Evolutionary conservation across 2,888 invertebrate genomes (phyloP), one percentile per base, ranked within the genome.

Genomic region (Ophion ventricosus): DNA sequence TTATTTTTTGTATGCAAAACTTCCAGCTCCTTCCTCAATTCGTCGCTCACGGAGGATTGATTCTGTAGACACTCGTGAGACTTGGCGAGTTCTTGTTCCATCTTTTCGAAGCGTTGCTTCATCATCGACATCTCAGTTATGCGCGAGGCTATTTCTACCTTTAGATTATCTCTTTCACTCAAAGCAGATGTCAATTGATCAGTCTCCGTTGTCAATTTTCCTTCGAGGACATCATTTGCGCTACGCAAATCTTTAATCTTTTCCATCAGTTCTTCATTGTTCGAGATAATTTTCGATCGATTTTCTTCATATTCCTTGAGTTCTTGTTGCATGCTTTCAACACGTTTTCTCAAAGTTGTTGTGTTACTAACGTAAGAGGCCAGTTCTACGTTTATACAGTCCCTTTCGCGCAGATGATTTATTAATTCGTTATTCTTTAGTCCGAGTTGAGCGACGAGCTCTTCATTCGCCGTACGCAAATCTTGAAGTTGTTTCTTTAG

Each of bases 101-200:
- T 29, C 69, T 82, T 26, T 26, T n/a, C 49, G 3, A 83, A 40
- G 23, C 61, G 20, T 20, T 84, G 49, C 5, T 84, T 10, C 63
- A 74, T 61, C 56, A 83, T 57, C 11, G 69, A 11, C 11, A 17
- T 23, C 14, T 67, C 63, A 0, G 11, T n/a, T 17, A 83, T 59
- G 57, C 64, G 40, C 4, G 14, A 72, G 8, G 63, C 26, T 17
- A 85, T 63, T 76, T 84, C 29, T 56, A 76, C 23, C 11, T 85
- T 23, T 3, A 79, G 59, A 2, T 25, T 14, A 5, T 26, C 43
- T 73, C 83, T 79, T 25, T 83, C 81, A 1, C 54, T 23, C 17
- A 40, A 17, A 35, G 61, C 11, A 29, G 20, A 43, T 5, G 64
- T 26, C 7, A 74, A 57, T 35, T 26, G 17, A 3, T 69, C 40